phyloP scores from a whole-genome alignment of 2,888 invertebrate genomes.

The Pandemis cinnamomeana region DNA sequence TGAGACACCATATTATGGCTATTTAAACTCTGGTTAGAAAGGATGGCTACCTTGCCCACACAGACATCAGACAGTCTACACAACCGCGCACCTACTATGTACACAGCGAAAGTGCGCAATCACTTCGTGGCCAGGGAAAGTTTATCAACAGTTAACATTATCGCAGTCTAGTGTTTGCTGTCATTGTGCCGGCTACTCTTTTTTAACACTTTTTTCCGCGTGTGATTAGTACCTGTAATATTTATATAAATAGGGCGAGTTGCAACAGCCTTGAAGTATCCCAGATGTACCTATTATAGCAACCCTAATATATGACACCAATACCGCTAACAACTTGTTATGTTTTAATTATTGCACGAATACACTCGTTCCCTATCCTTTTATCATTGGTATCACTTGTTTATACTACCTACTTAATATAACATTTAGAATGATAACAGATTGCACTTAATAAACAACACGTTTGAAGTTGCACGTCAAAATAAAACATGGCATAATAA shows the following conservation, averaged over 20 bases:
- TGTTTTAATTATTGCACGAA: not conserved
- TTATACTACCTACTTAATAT: not conserved
- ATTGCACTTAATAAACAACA: not conserved
- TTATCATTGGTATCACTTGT: conserved; percentile 6
- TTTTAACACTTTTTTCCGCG: not conserved
- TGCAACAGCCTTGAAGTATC: not conserved
- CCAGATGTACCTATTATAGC: not conserved
- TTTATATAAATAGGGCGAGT: not conserved
- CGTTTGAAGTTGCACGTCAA: not conserved
- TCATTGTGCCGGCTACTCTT: not conserved
- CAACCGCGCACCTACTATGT: conserved; percentile 7
- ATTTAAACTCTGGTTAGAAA: conserved; percentile 17
- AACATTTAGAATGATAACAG: conserved; percentile 3
- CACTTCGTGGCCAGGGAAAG: conserved; percentile 66
- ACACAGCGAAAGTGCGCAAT: conserved; percentile 71
- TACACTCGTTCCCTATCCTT: not conserved
- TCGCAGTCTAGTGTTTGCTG: not conserved
- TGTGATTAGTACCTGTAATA: not conserved
- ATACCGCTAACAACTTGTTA: not conserved
- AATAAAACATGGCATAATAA: conserved; percentile 1
- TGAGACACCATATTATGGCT: conserved; percentile 2
- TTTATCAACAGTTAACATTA: conserved; percentile 53
- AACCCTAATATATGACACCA: not conserved
- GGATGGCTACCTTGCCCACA: conserved; percentile 14
- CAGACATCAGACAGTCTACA: not conserved